These are phyloP conservation scores for Mionectes macconnelli DNA, from an alignment of 2,113 vertebrate genomes.

Conservation along the genomic window DNA sequence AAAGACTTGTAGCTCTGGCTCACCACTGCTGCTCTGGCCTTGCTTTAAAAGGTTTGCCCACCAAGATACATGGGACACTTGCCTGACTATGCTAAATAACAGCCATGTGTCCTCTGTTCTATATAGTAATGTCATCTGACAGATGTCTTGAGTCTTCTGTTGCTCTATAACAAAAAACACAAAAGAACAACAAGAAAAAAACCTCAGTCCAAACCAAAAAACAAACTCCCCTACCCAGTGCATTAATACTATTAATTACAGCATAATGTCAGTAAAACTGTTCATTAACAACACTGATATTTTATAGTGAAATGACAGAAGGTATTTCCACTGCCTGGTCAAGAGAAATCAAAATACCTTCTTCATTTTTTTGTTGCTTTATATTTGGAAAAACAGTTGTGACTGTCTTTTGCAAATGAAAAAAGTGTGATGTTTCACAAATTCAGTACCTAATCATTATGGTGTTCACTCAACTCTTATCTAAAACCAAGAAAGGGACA, in stretches of 20 bases:
- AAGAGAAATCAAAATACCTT: not conserved
- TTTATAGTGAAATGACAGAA: not conserved
- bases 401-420: not conserved
- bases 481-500: not conserved
- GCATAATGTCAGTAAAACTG: not conserved
- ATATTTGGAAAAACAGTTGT: not conserved
- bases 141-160: not conserved
- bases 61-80: not conserved
- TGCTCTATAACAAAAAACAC: not conserved
- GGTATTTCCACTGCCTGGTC: not conserved
- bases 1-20: not conserved
- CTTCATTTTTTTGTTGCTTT: not conserved
- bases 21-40: not conserved
- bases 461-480: not conserved
- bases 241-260: not conserved
- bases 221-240: not conserved
- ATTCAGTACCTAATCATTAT: not conserved
- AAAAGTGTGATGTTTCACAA: not conserved
- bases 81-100: not conserved
- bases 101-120: rapidly evolving
- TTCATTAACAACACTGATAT: not conserved
- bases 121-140: not conserved
- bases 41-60: not conserved
- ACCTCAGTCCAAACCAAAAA: not conserved
- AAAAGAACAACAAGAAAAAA: no score